phyloP scores from a whole-genome alignment of 2,113 vertebrate genomes.

The Oncorhynchus kisutch region DNA sequence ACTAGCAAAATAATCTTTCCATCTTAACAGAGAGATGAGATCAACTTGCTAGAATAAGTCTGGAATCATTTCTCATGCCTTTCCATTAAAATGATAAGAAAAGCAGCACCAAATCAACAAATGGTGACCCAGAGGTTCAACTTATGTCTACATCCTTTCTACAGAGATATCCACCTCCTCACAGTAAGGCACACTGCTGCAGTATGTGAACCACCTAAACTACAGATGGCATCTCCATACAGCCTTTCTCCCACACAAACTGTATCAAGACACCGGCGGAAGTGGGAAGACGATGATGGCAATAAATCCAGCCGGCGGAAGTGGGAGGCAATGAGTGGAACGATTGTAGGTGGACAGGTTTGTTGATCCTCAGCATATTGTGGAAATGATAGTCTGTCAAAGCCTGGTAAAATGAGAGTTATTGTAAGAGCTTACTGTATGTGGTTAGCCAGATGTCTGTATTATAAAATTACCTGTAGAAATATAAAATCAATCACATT shows the following conservation, averaged over 20 bases:
- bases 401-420: conserved; percentile 3
- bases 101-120: neutral
- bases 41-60: too few relatives aligned
- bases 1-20: too few relatives aligned
- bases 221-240: conserved; percentile 47
- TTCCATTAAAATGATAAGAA: too few relatives aligned
- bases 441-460: neutral
- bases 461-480: neutral
- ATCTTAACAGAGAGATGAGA: too few relatives aligned
- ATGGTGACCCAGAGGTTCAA: neutral
- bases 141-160: neutral
- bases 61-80: too few relatives aligned
- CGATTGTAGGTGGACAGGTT: conserved; percentile 62
- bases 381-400: conserved; percentile 52
- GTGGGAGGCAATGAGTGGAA: conserved; percentile 41
- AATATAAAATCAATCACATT: too few relatives aligned
- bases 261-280: conserved; percentile 25
- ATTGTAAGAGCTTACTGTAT: neutral
- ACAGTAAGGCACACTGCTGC: neutral
- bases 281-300: conserved; percentile 24
- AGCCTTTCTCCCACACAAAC: conserved; percentile 34
- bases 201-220: conserved; percentile 16
- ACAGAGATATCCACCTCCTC: conserved; percentile 3
- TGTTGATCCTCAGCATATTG: conserved; percentile 40
- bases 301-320: conserved; percentile 4